phyloP scores from a whole-genome alignment of 2,113 vertebrate genomes.

The Ictidomys tridecemlineatus region DNA sequence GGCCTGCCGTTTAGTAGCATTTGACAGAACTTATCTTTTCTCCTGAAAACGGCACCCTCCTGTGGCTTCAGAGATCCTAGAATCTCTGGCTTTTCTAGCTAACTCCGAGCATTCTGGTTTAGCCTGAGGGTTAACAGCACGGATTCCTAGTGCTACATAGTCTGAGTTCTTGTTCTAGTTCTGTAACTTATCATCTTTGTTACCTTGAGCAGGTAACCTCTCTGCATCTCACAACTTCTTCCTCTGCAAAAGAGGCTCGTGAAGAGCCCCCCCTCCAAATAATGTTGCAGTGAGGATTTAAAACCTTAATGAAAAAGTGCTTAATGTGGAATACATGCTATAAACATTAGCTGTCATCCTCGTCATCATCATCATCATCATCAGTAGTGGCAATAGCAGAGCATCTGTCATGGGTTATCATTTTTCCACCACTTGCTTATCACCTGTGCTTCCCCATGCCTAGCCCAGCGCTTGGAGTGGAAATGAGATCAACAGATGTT shows the following conservation, averaged over 20 bases:
- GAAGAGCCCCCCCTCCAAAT: neutral
- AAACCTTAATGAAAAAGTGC: neutral
- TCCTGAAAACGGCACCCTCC: neutral
- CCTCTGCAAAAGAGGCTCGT: neutral
- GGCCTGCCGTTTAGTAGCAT: no score
- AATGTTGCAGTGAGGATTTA: neutral
- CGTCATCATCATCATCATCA: no score
- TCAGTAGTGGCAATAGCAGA: neutral
- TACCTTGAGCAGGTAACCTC: neutral
- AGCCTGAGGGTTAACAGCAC: neutral
- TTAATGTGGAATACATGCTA: neutral
- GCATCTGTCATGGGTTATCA: neutral
- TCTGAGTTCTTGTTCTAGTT: neutral
- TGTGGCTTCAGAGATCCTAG: neutral
- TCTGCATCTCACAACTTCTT: neutral
- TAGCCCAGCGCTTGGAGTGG: neutral
- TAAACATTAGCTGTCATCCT: neutral
- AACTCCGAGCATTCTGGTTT: neutral
- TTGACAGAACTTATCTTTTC: neutral
- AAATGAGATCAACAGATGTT: neutral
- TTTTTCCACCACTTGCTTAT: neutral
- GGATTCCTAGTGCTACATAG: neutral
- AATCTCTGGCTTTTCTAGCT: neutral
- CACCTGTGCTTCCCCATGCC: neutral
- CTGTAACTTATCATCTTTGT: neutral